Evolutionary conservation across 1,140 invertebrate genomes (phyloP).

Genomic region (Pygmarrhopalites habei): DNA sequence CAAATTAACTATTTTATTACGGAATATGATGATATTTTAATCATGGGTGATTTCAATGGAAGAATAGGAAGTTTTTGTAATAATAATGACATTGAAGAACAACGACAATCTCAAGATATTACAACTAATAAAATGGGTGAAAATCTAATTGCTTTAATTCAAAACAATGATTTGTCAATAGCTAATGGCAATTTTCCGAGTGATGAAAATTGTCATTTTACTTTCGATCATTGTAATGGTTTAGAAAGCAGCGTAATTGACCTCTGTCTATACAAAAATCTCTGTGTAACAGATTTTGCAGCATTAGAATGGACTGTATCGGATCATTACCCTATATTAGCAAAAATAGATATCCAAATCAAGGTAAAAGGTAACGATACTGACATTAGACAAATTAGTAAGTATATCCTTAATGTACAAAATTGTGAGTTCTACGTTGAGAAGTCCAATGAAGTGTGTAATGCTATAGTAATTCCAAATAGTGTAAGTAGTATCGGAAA

Average conservation of each 20-base stretch:
- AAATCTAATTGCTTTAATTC: background rate
- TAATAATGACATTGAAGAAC: background rate
- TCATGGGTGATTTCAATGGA: background rate
- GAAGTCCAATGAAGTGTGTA: too few relatives aligned
- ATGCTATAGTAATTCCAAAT: too few relatives aligned
- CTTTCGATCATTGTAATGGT: background rate
- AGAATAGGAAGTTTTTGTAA: background rate
- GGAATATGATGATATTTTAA: background rate
- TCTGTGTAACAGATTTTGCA: background rate
- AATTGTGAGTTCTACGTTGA: too few relatives aligned
- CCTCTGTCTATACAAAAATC: background rate
- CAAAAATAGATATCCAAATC: too few relatives aligned
- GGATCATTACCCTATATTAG: conserved; percentile 7
- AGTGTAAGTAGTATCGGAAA: too few relatives aligned
- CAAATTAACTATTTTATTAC: background rate
- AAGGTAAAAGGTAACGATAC: too few relatives aligned
- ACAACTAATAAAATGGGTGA: background rate
- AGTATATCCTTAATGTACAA: too few relatives aligned
- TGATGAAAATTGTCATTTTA: background rate
- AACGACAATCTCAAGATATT: background rate
- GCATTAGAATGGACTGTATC: background rate
- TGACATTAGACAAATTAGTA: too few relatives aligned
- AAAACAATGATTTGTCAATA: background rate
- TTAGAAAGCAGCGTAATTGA: conserved; percentile 1
- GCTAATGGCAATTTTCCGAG: background rate